Evolutionary conservation across 2,797 vertebrate species (phyloP).

Genomic region (Hyperoplus lanceolatus): DNA sequence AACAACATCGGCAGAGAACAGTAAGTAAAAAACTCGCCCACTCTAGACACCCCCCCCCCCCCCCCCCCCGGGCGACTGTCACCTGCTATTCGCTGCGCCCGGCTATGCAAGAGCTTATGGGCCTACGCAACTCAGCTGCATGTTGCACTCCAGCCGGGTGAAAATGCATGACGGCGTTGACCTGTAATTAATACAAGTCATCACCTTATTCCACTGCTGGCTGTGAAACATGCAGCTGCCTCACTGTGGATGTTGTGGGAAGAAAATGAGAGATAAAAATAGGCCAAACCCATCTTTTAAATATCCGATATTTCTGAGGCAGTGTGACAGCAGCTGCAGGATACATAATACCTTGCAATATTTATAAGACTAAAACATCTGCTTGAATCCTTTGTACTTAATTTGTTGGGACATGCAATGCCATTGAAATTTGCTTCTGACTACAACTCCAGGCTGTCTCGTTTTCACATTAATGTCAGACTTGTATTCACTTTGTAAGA

Average conservation of each 20-base stretch:
- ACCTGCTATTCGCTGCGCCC: conserved; percentile 69
- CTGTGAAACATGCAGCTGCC: conserved; percentile 40
- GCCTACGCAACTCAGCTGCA: conserved; percentile 58
- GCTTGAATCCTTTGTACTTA: conserved; percentile 31
- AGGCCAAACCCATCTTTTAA: conserved; percentile 28
- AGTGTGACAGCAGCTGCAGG: conserved; percentile 32
- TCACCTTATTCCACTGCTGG: conserved; percentile 56
- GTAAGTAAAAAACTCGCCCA: conserved; percentile 82
- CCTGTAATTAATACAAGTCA: conserved; percentile 77
- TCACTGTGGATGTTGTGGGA: conserved; percentile 23
- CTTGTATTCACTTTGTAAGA: conserved; percentile 31
- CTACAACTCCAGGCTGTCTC: conserved; percentile 12
- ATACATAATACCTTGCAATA: conserved; percentile 48
- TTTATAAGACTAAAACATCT: conserved; percentile 47
- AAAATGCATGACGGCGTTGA: conserved; percentile 56
- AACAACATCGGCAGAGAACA: conserved; percentile 85
- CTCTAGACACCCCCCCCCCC: conserved; percentile 46
- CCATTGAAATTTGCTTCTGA: conserved; percentile 18
- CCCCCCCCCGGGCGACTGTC: conserved; percentile 74
- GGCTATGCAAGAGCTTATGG: conserved; percentile 50
- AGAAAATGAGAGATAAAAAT: conserved; percentile 25
- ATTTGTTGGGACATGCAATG: conserved; percentile 26
- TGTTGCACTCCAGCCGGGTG: conserved; percentile 45
- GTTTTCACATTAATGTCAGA: conserved; percentile 24
- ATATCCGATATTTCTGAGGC: conserved; percentile 24